Evolutionary conservation across 2,113 vertebrate species (phyloP).

Genomic region (Hyaena hyaena): DNA sequence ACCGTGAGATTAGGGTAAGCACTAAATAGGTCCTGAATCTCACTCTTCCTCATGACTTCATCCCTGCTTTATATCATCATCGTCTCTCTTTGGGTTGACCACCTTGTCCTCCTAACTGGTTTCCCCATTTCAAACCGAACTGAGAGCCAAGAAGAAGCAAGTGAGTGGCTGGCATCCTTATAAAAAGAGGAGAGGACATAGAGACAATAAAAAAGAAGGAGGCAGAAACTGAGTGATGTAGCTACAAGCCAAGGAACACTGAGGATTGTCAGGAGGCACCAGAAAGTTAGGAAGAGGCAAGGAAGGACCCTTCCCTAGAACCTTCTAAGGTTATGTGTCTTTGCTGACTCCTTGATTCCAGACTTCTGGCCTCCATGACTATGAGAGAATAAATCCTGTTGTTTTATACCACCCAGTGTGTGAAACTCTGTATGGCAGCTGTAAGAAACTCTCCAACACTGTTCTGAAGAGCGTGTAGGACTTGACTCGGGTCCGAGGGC

Average conservation of each 20-base stretch:
- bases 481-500: not conserved
- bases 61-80: not conserved
- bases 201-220: not conserved
- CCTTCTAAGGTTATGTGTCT: not conserved
- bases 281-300: not conserved
- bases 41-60: not conserved
- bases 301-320: not conserved
- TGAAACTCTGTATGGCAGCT: rapidly evolving
- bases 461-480: not conserved
- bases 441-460: not conserved
- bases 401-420: not conserved
- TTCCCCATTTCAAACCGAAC: not conserved
- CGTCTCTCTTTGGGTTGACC: not conserved
- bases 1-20: not conserved
- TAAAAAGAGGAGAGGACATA: not conserved
- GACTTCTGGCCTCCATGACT: not conserved
- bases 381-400: not conserved
- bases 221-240: rapidly evolving
- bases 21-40: not conserved
- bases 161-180: not conserved
- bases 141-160: not conserved
- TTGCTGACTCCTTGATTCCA: not conserved
- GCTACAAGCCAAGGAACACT: not conserved
- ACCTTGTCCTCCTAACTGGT: not conserved
- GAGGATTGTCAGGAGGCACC: not conserved